Conservation (phyloP, 1,140 invertebrate genomes). For the Bombus superbus region DNA sequence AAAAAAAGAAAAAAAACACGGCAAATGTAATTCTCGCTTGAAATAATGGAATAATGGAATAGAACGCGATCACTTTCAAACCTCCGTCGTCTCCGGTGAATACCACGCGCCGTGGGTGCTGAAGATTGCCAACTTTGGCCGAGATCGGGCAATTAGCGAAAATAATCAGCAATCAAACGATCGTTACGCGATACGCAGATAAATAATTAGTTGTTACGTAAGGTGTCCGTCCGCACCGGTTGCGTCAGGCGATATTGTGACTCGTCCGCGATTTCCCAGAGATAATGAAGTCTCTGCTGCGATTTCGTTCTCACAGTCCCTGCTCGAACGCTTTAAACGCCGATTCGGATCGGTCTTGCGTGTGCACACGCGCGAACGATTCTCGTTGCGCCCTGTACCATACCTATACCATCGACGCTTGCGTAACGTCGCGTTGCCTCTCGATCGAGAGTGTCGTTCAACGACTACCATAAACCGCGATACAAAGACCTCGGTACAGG, state of each 20-base stretch:
- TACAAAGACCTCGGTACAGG: not conserved
- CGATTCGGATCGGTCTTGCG: not conserved
- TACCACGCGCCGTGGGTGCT: not conserved
- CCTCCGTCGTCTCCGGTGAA: not conserved
- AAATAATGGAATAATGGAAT: not conserved
- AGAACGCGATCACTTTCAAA: not conserved
- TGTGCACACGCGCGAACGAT: not conserved
- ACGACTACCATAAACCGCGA: not conserved
- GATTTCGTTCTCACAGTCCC: conserved; percentile 56
- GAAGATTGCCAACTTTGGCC: not conserved
- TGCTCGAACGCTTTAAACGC: not conserved
- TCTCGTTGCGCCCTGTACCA: not conserved
- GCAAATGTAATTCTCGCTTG: not conserved
- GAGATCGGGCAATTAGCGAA: conserved; percentile 12
- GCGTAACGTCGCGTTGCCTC: not conserved
- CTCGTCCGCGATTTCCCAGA: conserved; percentile 50
- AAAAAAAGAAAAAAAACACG: not conserved
- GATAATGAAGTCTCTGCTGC: conserved; percentile 43
- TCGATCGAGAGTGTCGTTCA: conserved; percentile 4
- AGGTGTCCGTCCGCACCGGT: conserved; percentile 1
- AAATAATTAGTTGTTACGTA: conserved; percentile 57
- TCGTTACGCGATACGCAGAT: conserved; percentile 12
- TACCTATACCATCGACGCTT: not conserved
- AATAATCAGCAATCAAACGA: not conserved
- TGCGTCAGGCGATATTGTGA: conserved; percentile 49